Base-by-base conservation (phyloP, 2,113 vertebrate genomes). In the Puffinus mauretanicus region DNA sequence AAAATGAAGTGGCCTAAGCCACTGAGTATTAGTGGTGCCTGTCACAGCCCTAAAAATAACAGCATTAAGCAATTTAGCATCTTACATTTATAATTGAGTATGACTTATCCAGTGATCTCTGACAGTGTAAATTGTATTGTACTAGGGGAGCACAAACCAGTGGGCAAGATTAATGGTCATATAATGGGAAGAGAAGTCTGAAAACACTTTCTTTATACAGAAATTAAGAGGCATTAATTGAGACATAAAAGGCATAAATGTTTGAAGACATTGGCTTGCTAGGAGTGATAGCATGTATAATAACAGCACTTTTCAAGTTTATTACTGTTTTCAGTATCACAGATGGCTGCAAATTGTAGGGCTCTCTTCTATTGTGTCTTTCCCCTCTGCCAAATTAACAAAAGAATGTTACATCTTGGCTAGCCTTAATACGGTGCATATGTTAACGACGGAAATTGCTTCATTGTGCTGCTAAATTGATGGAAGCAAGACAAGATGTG, bases 191-290 rank as follows among this genome's bases (percentile, higher is more conserved):
- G 65, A 81, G 92, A 78, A 55, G 61, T 46, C 75, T 3, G 20
- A 29, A 88, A 83, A 42, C 67, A 24, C 93, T 87, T 12, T 38
- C 40, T 87, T 75, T 6, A 13, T 14, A 25, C 66, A 94, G 87
- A 79, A 94, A 88, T 94, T 47, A 89, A 91, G 64, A 92, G 65
- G 62, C 78, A 70, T 85, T 86, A 88, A 90, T 81, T 94, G 84
- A 93, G 84, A 70, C 40, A 27, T 15, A 34, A 87, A 67, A 60
- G 49, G 90, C 92, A 52, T 51, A 76, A 93, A 95, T 94, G 64
- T 95, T 96, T 92, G 95, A 67, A 82, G 94, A 44, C 47, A 30
- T 32, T 40, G 85, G 75, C 75, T 90, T 65, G 52, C 58, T 86
- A 65, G n/a, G 86, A 93, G 87, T 57, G 88, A 82, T 71, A 52